Percentiles rank a stretch among this genome's conserved stretches.
phyloP scores from a whole-genome alignment of 2,113 vertebrate species.

The Nansenia antarctica region DNA sequence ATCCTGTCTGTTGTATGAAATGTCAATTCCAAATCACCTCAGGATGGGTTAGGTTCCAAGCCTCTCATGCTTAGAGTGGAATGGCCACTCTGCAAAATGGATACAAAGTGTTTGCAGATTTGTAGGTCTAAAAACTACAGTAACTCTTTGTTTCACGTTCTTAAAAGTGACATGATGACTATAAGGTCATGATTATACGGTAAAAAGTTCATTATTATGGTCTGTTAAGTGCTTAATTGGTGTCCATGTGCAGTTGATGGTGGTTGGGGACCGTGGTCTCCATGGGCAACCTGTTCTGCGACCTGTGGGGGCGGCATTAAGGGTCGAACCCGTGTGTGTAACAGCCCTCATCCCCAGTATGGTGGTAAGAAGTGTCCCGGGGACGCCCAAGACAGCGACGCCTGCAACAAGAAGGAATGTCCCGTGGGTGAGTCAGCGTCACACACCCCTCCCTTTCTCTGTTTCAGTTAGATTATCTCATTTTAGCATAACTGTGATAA shows the following conservation, averaged over 20 bases:
- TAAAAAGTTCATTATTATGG: background rate
- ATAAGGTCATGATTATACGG: background rate
- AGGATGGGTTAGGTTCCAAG: conserved; percentile 44
- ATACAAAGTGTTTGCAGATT: background rate
- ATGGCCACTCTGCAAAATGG: background rate
- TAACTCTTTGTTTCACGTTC: background rate
- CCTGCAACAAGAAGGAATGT: conserved; percentile 87
- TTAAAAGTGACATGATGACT: background rate
- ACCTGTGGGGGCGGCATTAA: conserved; percentile 90
- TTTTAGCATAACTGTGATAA: background rate
- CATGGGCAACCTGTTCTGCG: conserved; percentile 89
- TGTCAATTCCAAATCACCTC: conserved; percentile 45
- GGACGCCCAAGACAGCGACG: conserved; percentile 79
- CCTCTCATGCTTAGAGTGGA: conserved; percentile 10
- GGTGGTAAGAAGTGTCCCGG: conserved; percentile 86
- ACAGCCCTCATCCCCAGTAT: conserved; percentile 87
- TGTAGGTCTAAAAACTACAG: background rate
- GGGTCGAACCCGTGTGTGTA: conserved; percentile 84
- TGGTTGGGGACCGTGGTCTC: conserved; percentile 96
- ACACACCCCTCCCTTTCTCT: background rate
- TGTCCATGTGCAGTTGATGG: conserved; percentile 82
- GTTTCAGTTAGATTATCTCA: background rate
- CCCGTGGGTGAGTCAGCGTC: conserved; percentile 81
- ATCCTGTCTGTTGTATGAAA: conserved; percentile 49
- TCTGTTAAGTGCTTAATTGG: background rate